phyloP scores from a whole-genome alignment of 2,113 vertebrate genomes.

The Pionites leucogaster region DNA sequence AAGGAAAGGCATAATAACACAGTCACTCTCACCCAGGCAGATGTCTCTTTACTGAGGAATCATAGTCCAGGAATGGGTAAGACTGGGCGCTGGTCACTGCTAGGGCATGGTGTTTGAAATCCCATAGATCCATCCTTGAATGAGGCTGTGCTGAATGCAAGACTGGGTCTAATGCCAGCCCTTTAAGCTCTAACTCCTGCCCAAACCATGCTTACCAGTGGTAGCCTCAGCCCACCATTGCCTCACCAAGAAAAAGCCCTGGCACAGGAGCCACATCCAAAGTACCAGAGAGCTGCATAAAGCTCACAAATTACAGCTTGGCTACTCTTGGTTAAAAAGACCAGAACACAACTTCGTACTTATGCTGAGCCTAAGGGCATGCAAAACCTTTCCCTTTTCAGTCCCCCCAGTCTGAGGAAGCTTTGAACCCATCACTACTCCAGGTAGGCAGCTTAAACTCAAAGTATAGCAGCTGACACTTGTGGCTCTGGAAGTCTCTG shows the following conservation, averaged over 20 bases:
- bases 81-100: accelerated
- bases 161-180: accelerated
- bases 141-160: accelerated
- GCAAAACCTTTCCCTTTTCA: neutral
- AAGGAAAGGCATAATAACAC: neutral
- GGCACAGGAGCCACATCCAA: accelerated
- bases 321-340: neutral
- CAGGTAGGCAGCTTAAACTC: neutral
- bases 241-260: neutral
- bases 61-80: neutral
- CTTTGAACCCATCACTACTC: neutral
- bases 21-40: neutral
- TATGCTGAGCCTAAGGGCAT: neutral
- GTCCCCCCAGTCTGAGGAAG: accelerated
- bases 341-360: neutral
- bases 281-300: neutral
- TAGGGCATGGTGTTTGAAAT: accelerated
- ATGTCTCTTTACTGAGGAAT: neutral
- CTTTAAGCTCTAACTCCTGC: neutral
- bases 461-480: neutral
- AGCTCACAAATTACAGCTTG: neutral
- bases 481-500: neutral
- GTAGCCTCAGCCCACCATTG: neutral
- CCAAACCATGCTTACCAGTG: neutral
- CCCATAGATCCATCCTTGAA: neutral